Evolutionary conservation across 1,140 invertebrate species (phyloP).

Genomic region (Planococcus citri): DNA sequence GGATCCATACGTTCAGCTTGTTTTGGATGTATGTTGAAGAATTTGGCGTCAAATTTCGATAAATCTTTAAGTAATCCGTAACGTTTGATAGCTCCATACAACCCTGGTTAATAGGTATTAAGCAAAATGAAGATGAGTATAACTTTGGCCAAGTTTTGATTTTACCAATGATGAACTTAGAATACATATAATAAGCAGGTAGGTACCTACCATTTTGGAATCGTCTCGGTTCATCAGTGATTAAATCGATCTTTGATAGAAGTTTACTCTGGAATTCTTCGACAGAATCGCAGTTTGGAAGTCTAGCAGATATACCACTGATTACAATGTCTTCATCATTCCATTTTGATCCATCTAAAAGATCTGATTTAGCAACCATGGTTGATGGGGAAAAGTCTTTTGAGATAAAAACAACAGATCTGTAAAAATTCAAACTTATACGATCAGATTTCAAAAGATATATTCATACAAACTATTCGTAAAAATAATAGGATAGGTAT

Average conservation of each 20-base stretch:
- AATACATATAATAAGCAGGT: neutral
- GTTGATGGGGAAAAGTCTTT: neutral
- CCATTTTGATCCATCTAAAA: slow-evolving; percentile 9
- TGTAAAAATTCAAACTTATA: too few relatives aligned
- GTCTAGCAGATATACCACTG: slow-evolving; percentile 74
- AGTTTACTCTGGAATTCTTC: slow-evolving; percentile 80
- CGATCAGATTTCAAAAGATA: too few relatives aligned
- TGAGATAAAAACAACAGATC: too few relatives aligned
- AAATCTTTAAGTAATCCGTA: slow-evolving; percentile 26
- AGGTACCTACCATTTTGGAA: slow-evolving; percentile 49
- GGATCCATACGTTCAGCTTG: slow-evolving; percentile 25
- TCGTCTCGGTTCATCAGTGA: slow-evolving; percentile 71
- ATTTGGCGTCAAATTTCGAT: slow-evolving; percentile 26
- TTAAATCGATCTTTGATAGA: slow-evolving; percentile 74
- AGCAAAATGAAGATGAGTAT: too few relatives aligned
- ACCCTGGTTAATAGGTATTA: slow-evolving; percentile 11
- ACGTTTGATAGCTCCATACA: slow-evolving; percentile 24
- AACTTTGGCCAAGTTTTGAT: too few relatives aligned
- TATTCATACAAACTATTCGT: too few relatives aligned
- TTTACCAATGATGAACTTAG: neutral
- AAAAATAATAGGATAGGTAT: too few relatives aligned
- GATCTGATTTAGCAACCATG: neutral
- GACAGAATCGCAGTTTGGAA: slow-evolving; percentile 75
- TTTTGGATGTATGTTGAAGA: slow-evolving; percentile 24
- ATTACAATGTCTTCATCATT: slow-evolving; percentile 59